Percentiles rank a stretch among this genome's conserved stretches.
phyloP scores from a whole-genome alignment of 2,888 invertebrate species.

The Eupithecia subumbrata region DNA sequence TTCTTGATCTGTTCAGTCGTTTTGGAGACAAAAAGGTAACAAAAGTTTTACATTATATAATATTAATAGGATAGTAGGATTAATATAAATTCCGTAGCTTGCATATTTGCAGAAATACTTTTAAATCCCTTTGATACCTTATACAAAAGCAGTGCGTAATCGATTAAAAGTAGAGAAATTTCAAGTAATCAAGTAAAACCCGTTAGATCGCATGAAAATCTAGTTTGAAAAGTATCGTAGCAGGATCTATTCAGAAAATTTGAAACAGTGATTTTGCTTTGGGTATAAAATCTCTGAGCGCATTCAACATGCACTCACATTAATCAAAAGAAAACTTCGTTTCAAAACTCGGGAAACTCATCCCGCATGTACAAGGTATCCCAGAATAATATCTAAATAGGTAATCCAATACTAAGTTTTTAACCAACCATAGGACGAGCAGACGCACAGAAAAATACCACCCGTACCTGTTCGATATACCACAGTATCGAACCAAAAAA shows the following conservation, averaged over 20 bases:
- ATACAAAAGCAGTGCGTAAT: background rate
- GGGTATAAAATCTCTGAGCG: conserved; percentile 12
- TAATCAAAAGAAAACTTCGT: conserved; percentile 32
- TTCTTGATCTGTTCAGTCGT: too few species aligned
- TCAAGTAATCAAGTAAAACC: background rate
- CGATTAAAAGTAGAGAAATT: background rate
- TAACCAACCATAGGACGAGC: background rate
- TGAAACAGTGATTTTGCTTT: conserved; percentile 18
- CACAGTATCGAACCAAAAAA: too few species aligned
- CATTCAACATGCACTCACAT: conserved; percentile 24
- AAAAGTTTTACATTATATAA: too few species aligned
- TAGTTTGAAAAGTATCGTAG: background rate
- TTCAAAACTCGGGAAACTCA: conserved; percentile 16
- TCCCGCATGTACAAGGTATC: conserved; percentile 16
- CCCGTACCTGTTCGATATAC: too few species aligned
- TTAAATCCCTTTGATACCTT: background rate
- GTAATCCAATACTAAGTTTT: background rate
- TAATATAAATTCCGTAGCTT: background rate
- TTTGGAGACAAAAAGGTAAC: too few species aligned
- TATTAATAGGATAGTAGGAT: background rate
- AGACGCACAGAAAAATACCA: too few species aligned
- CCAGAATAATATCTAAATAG: background rate
- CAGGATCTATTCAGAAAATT: conserved; percentile 2
- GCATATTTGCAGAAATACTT: background rate
- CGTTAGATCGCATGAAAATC: background rate